Base-by-base conservation (phyloP, 2,888 invertebrate genomes). In the Pristionchus exspectatus region DNA sequence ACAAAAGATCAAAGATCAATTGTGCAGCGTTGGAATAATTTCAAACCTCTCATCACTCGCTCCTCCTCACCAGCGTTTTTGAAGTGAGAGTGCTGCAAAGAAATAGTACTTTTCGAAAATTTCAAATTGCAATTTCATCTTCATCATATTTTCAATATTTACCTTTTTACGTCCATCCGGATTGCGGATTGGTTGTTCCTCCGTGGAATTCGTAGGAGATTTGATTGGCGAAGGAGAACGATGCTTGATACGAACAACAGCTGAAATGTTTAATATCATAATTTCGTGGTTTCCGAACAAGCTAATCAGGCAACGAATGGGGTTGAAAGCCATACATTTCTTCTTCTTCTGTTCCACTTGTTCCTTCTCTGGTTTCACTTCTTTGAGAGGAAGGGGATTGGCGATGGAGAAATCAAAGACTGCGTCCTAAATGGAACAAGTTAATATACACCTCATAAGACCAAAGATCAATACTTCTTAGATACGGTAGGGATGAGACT, bases 1-100 rank as follows among this genome's bases (percentile, higher is more conserved):
- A 21, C 30, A 30, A 72, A 72, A 72, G 14, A 72, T 72, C 72
- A 72, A 72, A 72, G 33, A 33, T 72, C 72, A 66, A 24, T 66
- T 33, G 9, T 7, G 44, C 44, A 50, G 7, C 12, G 5, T 27
- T 10, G 12, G 18, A n/a, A 16, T 24, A 66, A 72, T 33, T 5
- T 33, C 72, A 2, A 30, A 33, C 72, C 72, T 72, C 72, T 72
- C 72, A 72, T 72, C 72, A 33, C 27, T 33, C 72, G 72, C 16
- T 72, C 72, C 33, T 72, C 18, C 30, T 72, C 72, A 16, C 72
- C 72, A 7, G 72, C 72, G 18, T 14, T 33, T 30, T 72, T 72
- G 72, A 33, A 72, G 72, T n/a, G n/a, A 24, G 12, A 3, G 27
- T 66, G 27, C 66, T 66, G 66, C 27, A 66, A 66, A 2, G 27